Evolutionary conservation across 1,140 invertebrate species (phyloP).

Genomic region (Physella acuta): DNA sequence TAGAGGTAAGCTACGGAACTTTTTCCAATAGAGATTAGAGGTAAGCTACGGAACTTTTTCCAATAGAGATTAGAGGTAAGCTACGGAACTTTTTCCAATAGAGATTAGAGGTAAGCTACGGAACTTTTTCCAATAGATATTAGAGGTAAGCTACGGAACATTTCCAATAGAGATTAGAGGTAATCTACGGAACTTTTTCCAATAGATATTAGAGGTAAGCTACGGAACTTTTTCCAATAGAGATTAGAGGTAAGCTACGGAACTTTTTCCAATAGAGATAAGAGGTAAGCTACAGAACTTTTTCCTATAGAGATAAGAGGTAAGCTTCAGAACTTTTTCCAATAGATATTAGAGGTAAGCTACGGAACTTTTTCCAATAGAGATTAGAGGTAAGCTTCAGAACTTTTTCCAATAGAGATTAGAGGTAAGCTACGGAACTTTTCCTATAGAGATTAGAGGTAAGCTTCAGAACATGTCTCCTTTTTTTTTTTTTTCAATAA

Average conservation of each 20-base stretch:
- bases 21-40: not conserved
- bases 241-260: not conserved
- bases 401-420: too few relatives aligned
- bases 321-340: conserved; percentile 29
- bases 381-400: conserved; percentile 29
- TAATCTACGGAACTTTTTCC: not conserved
- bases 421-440: not conserved
- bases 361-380: conserved; percentile 18
- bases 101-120: not conserved
- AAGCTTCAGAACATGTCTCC: not conserved
- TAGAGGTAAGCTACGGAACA: not conserved
- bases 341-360: conserved; percentile 26
- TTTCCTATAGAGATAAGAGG: too few relatives aligned
- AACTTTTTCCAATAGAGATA: too few relatives aligned
- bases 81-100: not conserved
- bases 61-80: not conserved
- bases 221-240: not conserved
- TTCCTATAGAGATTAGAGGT: not conserved
- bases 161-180: not conserved
- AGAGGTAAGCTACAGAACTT: too few relatives aligned
- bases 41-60: not conserved
- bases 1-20: not conserved
- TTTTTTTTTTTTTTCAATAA: too few relatives aligned
- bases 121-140: too few relatives aligned
- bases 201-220: not conserved